Conservation (phyloP, 2,797 vertebrate species). For the Mastacembelus armatus region DNA sequence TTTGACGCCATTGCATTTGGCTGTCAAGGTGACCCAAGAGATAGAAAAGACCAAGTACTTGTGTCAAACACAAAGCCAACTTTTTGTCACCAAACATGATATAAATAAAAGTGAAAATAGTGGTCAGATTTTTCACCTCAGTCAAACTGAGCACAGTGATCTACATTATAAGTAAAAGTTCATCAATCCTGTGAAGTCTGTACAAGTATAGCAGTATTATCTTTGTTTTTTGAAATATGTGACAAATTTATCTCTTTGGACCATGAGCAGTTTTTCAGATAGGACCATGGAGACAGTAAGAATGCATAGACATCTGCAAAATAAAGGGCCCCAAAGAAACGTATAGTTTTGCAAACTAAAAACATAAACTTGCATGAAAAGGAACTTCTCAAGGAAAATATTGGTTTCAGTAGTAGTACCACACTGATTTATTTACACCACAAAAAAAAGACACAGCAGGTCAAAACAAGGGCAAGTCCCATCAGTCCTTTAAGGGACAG, state of each 20-base stretch:
- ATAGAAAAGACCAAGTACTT: neutral
- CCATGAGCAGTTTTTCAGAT: neutral
- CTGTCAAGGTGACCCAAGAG: conserved; percentile 56
- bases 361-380: too few relatives aligned
- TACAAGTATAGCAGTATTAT: neutral
- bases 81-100: neutral
- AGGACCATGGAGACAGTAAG: neutral
- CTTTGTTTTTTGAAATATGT: too few relatives aligned
- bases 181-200: neutral
- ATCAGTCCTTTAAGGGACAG: conserved; percentile 29
- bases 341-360: too few relatives aligned
- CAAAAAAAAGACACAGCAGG: conserved; percentile 15
- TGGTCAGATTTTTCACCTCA: neutral
- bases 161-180: neutral
- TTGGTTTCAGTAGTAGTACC: too few relatives aligned
- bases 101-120: neutral
- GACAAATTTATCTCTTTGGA: too few relatives aligned
- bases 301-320: neutral
- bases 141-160: neutral
- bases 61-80: neutral
- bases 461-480: conserved; percentile 1
- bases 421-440: conserved; percentile 25
- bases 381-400: too few relatives aligned
- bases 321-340: neutral
- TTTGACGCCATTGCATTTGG: conserved; percentile 14